phyloP scores from a whole-genome alignment of 2,113 vertebrate species.

The Phrynocephalus versicolor region DNA sequence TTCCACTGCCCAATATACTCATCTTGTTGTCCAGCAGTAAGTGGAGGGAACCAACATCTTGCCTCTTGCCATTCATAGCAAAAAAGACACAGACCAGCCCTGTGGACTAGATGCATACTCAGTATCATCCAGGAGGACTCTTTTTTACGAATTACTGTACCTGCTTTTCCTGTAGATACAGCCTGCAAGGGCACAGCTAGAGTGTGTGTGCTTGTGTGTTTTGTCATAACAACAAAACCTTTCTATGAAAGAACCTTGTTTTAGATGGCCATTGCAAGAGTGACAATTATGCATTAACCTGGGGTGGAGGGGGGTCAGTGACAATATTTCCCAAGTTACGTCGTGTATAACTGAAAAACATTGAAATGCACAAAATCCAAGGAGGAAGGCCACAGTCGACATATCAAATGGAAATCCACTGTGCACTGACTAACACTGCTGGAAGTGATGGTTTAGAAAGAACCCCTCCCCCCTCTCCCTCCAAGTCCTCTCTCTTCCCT shows the following conservation, averaged over 20 bases:
- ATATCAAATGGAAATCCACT: not conserved
- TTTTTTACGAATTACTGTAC: no score
- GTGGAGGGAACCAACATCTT: no score
- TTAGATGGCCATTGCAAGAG: not conserved
- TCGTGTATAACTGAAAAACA: not conserved
- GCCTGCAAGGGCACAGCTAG: no score
- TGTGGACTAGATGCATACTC: no score
- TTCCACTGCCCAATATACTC: no score
- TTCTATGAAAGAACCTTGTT: not conserved
- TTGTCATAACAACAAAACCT: not conserved
- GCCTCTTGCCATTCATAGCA: no score
- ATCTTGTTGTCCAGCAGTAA: no score
- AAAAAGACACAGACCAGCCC: no score
- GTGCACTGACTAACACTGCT: not conserved
- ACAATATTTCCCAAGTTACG: not conserved
- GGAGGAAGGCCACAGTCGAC: not conserved
- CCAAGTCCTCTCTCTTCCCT: not conserved
- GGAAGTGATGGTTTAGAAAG: slow-evolving; percentile 3
- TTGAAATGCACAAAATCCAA: not conserved
- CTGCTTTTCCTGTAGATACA: no score
- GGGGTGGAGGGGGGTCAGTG: not conserved
- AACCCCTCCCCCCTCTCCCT: not conserved
- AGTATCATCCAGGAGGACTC: no score
- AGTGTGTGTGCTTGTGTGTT: not conserved
- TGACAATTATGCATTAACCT: not conserved